Conservation (phyloP, 2,888 invertebrate genomes). For the Willowsia nigromaculata region DNA sequence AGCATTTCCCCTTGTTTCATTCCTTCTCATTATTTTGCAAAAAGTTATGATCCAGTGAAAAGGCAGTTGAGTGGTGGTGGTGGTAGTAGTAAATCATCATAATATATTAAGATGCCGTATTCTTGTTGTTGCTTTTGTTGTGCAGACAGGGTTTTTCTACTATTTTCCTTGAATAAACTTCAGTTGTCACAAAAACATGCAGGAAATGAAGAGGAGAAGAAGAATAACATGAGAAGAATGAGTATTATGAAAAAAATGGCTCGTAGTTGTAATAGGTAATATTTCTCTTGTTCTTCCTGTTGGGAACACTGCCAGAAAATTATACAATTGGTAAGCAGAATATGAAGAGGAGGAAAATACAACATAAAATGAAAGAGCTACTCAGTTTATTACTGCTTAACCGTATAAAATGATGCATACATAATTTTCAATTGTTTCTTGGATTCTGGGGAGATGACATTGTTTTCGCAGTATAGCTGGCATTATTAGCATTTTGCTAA, state of each 20-base stretch:
- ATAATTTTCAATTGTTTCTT: too few relatives aligned
- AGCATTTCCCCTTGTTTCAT: too few relatives aligned
- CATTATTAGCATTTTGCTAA: too few relatives aligned
- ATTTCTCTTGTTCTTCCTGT: not conserved
- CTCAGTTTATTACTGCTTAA: too few relatives aligned
- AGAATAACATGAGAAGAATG: not conserved
- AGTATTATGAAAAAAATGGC: not conserved
- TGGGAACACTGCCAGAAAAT: not conserved
- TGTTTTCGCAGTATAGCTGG: too few relatives aligned
- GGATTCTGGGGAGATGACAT: too few relatives aligned
- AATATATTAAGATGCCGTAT: conserved; percentile 14
- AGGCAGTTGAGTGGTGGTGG: not conserved
- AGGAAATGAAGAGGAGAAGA: not conserved
- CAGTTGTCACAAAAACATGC: not conserved
- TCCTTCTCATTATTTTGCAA: conserved; percentile 6
- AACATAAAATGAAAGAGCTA: not conserved
- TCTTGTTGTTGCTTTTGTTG: not conserved
- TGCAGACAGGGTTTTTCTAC: not conserved
- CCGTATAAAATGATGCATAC: too few relatives aligned
- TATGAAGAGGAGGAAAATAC: not conserved
- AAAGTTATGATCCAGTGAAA: not conserved
- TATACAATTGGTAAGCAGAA: too few relatives aligned
- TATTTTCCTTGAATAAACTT: not conserved
- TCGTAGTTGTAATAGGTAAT: not conserved
- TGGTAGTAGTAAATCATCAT: not conserved